Conservation (phyloP, 2,797 vertebrate species). For the Sebastes minor region DNA sequence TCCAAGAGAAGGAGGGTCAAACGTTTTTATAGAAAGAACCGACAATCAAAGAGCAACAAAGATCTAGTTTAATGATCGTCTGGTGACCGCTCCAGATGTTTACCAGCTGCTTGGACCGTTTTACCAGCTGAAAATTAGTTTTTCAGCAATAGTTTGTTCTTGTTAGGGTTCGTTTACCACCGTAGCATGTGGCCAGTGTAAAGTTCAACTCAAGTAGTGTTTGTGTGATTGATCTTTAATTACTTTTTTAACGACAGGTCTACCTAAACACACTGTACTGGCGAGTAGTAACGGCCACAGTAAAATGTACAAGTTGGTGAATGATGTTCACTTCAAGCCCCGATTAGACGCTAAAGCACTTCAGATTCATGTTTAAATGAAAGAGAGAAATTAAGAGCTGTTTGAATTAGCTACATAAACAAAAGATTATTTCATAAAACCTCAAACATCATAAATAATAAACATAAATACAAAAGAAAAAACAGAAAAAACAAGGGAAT, state of each 20-base stretch:
- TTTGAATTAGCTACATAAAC: background rate
- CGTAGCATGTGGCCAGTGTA: background rate
- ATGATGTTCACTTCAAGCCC: background rate
- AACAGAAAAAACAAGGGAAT: background rate
- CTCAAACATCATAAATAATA: conserved; percentile 53
- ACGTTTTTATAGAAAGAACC: conserved; percentile 20
- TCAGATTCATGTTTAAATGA: background rate
- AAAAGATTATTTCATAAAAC: conserved; percentile 27
- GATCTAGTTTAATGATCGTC: conserved; percentile 40
- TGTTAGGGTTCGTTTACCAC: background rate
- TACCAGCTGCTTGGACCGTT: background rate
- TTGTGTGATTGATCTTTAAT: background rate
- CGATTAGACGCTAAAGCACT: background rate
- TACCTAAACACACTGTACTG: background rate
- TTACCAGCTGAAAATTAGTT: background rate
- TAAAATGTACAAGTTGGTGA: background rate
- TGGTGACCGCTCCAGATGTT: background rate
- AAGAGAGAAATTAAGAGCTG: background rate
- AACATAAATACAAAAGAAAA: conserved; percentile 27
- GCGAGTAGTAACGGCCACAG: background rate
- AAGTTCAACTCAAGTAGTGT: conserved; percentile 37
- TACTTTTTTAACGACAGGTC: background rate
- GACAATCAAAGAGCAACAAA: conserved; percentile 29
- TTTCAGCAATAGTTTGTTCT: background rate
- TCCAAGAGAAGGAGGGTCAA: conserved; percentile 28